phyloP scores from a whole-genome alignment of 2,888 invertebrate genomes.

The Himalopsyche tibetana region DNA sequence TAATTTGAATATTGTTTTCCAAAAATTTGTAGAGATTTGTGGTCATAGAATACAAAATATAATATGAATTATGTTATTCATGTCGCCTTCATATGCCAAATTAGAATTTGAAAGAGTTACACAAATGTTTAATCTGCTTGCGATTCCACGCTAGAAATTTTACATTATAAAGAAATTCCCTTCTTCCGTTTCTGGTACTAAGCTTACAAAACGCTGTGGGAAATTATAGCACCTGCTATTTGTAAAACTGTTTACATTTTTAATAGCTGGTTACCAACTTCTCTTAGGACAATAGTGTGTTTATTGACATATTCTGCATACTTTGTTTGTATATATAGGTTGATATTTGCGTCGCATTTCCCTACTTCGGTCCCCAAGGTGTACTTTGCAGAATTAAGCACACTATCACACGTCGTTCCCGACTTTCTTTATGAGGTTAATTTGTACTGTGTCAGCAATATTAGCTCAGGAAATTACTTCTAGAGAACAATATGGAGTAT shows the following conservation, averaged over 20 bases:
- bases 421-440: slow-evolving; percentile 32
- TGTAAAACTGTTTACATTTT: slow-evolving; percentile 5
- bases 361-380: neutral
- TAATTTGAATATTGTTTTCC: no score
- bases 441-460: slow-evolving; percentile 1
- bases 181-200: no score
- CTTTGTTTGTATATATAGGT: slow-evolving; percentile 9
- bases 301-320: slow-evolving; percentile 28
- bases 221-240: neutral
- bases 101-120: no score
- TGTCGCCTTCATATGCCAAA: no score
- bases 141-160: no score
- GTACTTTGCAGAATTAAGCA: slow-evolving; percentile 7
- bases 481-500: no score
- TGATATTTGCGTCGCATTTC: slow-evolving; percentile 24
- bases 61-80: no score
- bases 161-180: no score
- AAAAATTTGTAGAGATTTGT: no score
- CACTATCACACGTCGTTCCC: slow-evolving; percentile 30
- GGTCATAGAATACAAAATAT: no score
- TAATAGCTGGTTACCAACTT: neutral
- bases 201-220: neutral
- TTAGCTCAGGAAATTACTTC: neutral
- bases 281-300: slow-evolving; percentile 15
- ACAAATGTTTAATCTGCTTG: no score